Evolutionary conservation across 2,797 vertebrate genomes (phyloP).

Genomic region (Microcaecilia unicolor): DNA sequence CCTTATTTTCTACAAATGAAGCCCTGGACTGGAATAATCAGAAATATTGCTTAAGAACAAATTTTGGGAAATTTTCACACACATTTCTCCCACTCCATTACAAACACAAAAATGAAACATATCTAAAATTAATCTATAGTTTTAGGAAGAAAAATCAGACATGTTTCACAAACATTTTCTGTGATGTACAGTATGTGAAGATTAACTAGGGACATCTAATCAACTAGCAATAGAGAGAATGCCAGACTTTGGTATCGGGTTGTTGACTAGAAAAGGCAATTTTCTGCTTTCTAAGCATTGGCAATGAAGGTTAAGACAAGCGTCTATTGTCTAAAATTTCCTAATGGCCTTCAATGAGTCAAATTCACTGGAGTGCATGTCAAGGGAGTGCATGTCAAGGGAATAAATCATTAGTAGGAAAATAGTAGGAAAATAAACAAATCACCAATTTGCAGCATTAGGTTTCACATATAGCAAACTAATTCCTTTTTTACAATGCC

Average conservation of each 20-base stretch:
- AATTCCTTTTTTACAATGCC: no score
- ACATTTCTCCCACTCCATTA: no score
- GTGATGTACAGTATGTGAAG: conserved; percentile 41
- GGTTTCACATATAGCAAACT: no score
- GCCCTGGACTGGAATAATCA: no score
- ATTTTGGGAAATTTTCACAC: no score
- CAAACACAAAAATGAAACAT: no score
- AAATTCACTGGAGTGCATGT: conserved; percentile 12
- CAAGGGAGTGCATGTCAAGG: no score
- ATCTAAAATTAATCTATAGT: conserved; percentile 12
- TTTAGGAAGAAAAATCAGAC: neutral
- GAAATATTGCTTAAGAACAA: no score
- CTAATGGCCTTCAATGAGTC: conserved; percentile 20
- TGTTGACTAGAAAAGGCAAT: conserved; percentile 42
- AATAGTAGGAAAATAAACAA: no score
- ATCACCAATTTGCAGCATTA: no score
- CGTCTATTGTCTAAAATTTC: conserved; percentile 27
- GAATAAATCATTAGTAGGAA: neutral
- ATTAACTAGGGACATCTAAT: conserved; percentile 34
- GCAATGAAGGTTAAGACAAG: conserved; percentile 36
- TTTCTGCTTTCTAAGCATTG: conserved; percentile 34
- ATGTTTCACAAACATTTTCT: conserved; percentile 32
- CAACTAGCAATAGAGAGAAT: conserved; percentile 23
- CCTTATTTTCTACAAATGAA: no score
- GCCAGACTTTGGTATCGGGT: conserved; percentile 37